phyloP scores from a whole-genome alignment of 2,888 invertebrate species.

The Platynereis dumerilii region DNA sequence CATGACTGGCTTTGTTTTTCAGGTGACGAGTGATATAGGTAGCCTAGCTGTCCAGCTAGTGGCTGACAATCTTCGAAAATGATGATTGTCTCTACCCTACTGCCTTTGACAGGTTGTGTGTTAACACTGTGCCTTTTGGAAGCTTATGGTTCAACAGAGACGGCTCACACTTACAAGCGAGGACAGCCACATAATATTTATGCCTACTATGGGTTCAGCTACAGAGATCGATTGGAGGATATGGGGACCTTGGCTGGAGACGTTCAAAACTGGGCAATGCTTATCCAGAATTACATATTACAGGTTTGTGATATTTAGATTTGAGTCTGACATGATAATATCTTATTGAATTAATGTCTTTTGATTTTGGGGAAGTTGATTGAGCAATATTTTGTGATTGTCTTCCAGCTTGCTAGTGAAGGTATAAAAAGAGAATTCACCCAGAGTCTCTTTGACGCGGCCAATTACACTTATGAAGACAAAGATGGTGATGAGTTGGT shows the following conservation, averaged over 20 bases:
- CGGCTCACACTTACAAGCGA: no score
- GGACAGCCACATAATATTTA: not conserved
- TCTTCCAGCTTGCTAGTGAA: conserved; percentile 60
- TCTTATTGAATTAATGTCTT: no score
- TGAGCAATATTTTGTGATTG: not conserved
- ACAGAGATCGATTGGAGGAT: conserved; percentile 11
- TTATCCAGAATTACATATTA: conserved; percentile 64
- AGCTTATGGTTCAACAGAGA: no score
- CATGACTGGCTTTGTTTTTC: no score
- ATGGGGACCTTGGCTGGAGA: conserved; percentile 55
- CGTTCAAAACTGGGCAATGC: conserved; percentile 64
- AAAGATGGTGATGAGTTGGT: conserved; percentile 60
- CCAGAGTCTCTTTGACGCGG: conserved; percentile 60
- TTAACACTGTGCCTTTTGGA: no score
- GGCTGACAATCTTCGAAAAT: no score
- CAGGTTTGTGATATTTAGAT: conserved; percentile 48
- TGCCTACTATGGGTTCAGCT: not conserved
- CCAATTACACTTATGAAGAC: conserved; percentile 58
- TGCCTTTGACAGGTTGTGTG: no score
- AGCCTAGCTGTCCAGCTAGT: no score
- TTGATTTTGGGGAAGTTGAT: no score
- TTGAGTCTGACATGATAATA: no score
- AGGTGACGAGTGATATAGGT: no score
- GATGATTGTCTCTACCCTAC: no score
- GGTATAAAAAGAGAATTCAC: conserved; percentile 62